Base-by-base conservation (phyloP, 2,113 vertebrate genomes). In the Aix galericulata region DNA sequence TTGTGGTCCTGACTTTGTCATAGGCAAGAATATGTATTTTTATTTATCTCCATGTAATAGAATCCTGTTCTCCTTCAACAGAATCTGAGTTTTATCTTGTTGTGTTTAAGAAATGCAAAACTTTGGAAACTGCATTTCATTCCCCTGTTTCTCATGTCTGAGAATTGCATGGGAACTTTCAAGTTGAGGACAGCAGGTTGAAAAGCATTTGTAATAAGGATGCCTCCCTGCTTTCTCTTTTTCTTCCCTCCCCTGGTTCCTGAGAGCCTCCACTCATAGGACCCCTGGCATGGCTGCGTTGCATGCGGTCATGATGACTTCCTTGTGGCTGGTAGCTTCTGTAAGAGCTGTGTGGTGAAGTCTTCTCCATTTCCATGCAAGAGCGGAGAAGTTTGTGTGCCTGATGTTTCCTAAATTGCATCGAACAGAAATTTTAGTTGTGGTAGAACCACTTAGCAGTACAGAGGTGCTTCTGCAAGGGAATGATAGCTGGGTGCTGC, bases 331-430 rank as follows among this genome's bases (percentile, higher is more conserved):
- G 17, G 9, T 63, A 23, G 21, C 31, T 79, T 83, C 40, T 68
- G 34, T 50, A 32, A 5, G 15, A 27, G 11, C 27, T 62, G 13
- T 1, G 2, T 0, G 2, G 8, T 4, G 3, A 56, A 25, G 23
- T 27, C 25, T 38, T 29, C 11, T 74, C 6, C 1, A 1, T 46
- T 84, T 58, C 36, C 7, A 6, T 62, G 36, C 23, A 55, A 71
- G 16, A 25, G 26, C 18, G n/a, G 55, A 40, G 18, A 74, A 46
- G 14, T 58, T 46, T 89, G 1, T 16, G 5, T 59, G 46, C 46
- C 40, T 7, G 3, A 50, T 75, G 5, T 13, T 67, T 32, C 71
- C 85, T 25, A 48, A 38, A 46, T 58, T 29, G 13, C 52, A 40
- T 32, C 42, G 21, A 40, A 40, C 8, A 22, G 32, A 82, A 62